Base-by-base conservation (phyloP, 2,113 vertebrate species). In the Ammodramus savannarum region DNA sequence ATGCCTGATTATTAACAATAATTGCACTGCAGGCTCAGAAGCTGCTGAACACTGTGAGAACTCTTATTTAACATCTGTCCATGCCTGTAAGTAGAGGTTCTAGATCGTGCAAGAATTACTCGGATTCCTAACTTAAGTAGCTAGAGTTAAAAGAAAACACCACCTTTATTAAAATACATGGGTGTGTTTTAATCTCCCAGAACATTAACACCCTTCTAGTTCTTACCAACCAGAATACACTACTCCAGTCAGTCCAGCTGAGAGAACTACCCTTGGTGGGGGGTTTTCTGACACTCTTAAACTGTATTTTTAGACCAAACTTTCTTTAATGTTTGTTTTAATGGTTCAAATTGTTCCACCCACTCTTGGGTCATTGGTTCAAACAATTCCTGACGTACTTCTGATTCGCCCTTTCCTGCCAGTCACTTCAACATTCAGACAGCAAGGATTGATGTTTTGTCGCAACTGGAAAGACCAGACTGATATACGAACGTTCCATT, bases 1-100 rank as follows among this genome's bases (percentile, higher is more conserved):
- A 81, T 76, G 86, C 92, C 94, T 90, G 74, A 31, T 71, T 34
- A 43, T 88, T 95, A 97, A 94, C 77, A 88, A 57, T 93, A 92
- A 88, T 91, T 96, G 94, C 88, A 96, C 97, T 97, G 96, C 91
- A 95, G 95, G 88, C 94, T 93, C 95, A 72, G 85, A 96, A 97
- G 68, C 94, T 95, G 94, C 93, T 94, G 72, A 97, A 94, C 97
- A 97, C 97, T 97, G 97, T 98, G 97, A 98, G 92, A 97, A 97
- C 96, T 90, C 85, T 54, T 93, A 62, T 46, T 17, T 39, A 78
- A 75, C 80, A 95, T 49, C 80, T 61, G 27, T 51, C 65, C 43
- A 69, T 57, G 92, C 83, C 91, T 94, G 88, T 89, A 62, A 72
- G 58, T 58, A 91, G 91, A 89, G 62, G 44, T 41, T 91, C 66